Conservation (phyloP, 2,797 vertebrate species). For the Callimico goeldii region DNA sequence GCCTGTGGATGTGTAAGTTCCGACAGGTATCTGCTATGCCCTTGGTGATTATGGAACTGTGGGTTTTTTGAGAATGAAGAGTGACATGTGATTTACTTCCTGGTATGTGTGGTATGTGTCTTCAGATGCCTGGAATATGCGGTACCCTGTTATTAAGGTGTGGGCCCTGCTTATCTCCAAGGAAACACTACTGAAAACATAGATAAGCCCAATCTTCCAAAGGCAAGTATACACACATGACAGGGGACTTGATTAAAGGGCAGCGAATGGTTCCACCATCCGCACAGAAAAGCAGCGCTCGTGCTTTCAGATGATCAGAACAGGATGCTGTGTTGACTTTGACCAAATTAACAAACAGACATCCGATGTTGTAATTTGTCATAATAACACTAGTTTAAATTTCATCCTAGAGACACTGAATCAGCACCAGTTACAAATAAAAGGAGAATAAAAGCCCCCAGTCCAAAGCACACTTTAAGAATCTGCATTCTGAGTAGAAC, state of each 20-base stretch:
- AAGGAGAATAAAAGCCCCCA: fast-evolving
- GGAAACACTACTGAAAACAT: constrained; percentile 56
- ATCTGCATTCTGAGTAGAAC: constrained; percentile 15
- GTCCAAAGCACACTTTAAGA: background rate
- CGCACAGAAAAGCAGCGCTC: background rate
- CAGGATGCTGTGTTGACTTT: background rate
- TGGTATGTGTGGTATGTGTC: constrained; percentile 72
- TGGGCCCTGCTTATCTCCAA: constrained; percentile 62
- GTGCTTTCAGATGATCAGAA: background rate
- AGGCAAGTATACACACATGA: constrained; percentile 55
- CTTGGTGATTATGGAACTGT: constrained; percentile 62
- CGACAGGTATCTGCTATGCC: constrained; percentile 33
- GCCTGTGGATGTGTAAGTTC: constrained; percentile 42
- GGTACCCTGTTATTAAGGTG: constrained; percentile 50
- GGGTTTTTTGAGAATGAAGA: constrained; percentile 74
- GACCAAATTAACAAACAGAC: background rate
- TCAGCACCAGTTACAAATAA: background rate
- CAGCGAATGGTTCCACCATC: constrained; percentile 42
- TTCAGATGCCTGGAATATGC: constrained; percentile 78
- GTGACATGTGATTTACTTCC: constrained; percentile 79
- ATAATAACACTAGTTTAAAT: background rate
- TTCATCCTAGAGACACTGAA: background rate
- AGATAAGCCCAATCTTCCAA: constrained; percentile 48
- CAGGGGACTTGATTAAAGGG: constrained; percentile 53
- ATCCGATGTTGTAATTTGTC: background rate